Evolutionary conservation across 2,888 invertebrate genomes (phyloP).

Genomic region (Timandra comae): DNA sequence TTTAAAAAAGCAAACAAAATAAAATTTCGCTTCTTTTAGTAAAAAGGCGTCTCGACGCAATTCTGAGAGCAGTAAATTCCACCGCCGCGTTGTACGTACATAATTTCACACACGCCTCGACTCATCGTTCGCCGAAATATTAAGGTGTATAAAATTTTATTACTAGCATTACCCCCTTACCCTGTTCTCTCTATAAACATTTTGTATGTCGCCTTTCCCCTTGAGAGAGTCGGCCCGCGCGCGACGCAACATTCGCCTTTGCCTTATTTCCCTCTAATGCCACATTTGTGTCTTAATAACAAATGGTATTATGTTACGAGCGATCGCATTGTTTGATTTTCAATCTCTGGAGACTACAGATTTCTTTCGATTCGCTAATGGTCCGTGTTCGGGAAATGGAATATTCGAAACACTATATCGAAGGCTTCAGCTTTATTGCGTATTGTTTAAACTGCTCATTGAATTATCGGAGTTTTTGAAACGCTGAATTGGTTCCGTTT

Average conservation of each 20-base stretch:
- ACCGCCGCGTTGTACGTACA: constrained; percentile 45
- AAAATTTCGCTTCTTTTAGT: constrained; percentile 22
- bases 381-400: constrained; percentile 43
- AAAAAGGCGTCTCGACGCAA: constrained; percentile 31
- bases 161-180: constrained; percentile 65
- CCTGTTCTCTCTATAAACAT: constrained; percentile 63
- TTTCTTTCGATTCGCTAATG: constrained; percentile 54
- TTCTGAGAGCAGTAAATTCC: constrained; percentile 49
- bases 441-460: constrained; percentile 50
- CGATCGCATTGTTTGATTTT: constrained; percentile 66
- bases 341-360: constrained; percentile 60
- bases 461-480: constrained; percentile 34
- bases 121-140: constrained; percentile 71
- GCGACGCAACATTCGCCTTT: constrained; percentile 41
- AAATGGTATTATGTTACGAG: constrained; percentile 63
- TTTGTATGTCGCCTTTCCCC: constrained; percentile 53
- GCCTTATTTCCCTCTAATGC: constrained; percentile 64
- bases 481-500: constrained; percentile 29
- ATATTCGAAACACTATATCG: constrained; percentile 49
- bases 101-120: constrained; percentile 69
- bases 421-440: constrained; percentile 37
- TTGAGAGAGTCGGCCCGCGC: constrained; percentile 19
- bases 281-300: constrained; percentile 71
- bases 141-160: constrained; percentile 75
- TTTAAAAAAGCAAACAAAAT: constrained; percentile 14